Base-by-base conservation (phyloP, 2,888 invertebrate genomes). In the Nipponacmea schrenckii region DNA sequence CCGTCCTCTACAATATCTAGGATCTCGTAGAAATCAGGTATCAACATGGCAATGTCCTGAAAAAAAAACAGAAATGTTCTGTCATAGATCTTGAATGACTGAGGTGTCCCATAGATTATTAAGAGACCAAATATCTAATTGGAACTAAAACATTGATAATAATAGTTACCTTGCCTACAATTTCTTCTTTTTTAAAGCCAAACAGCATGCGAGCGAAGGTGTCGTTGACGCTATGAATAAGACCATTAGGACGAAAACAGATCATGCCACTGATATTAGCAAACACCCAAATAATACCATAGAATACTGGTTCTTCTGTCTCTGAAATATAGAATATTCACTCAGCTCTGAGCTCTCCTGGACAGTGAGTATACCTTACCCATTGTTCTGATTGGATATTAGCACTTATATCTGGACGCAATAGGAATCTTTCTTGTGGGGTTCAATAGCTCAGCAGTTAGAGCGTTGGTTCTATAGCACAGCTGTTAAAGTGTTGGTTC, bases 171-270 rank as follows among this genome's bases (percentile, higher is more conserved):
- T 89, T 87, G 14, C 92, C 92, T 44, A 92, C 87, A 14, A 93
- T 91, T 72, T 92, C 92, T 0, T 90, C 87, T 82, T 91, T 91
- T 0, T 91, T 87, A 81, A 92, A 93, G 46, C 93, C 93, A 86
- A 93, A 92, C 70, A 93, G 91, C 76, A 93, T 87, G 88, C 91
- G 91, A 0, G 92, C 91, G 83, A 93, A 93, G 87, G 93, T 92
- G 79, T 92, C 92, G 86, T 93, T 93, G 80, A 92, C 92, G 0
- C 91, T 92, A 4, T 92, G 91, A 77, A 93, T 92, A 1, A 90
- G 89, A n/a, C 93, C 93, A 73, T 90, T 88, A 15, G 92, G 92
- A 77, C 91, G 91, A 0, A 93, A 90, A 3, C 93, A 92, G 20
- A 93, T 89, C 26, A 93, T 88, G 3, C 93, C 93, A 84, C 92